These are phyloP conservation scores for Dreissena polymorpha DNA, from an alignment of 1,140 invertebrate genomes.

Conservation along the genomic window DNA sequence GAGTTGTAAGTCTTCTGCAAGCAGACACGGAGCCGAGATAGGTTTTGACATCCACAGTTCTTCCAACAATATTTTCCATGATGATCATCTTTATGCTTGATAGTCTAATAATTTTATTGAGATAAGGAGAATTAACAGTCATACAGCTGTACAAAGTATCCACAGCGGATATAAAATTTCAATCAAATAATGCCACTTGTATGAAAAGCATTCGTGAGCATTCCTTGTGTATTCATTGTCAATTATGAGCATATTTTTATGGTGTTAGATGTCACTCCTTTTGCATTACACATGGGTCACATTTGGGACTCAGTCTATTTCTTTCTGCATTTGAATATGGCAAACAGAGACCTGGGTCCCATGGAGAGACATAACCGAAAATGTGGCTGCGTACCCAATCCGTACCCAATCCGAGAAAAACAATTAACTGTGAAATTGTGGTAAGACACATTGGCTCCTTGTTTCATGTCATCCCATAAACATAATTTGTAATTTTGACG, in stretches of 20 bases:
- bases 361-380: conserved; percentile 40
- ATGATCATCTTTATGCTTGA: background rate
- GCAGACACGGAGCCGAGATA: conserved; percentile 43
- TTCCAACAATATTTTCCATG: background rate
- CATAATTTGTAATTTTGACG: conserved; percentile 57
- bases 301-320: conserved; percentile 39
- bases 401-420: conserved; percentile 56
- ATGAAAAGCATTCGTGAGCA: conserved; percentile 32
- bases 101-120: conserved; percentile 10
- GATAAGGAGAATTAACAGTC: background rate
- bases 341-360: conserved; percentile 22
- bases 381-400: conserved; percentile 41
- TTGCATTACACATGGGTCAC: conserved; percentile 44
- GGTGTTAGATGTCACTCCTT: conserved; percentile 43
- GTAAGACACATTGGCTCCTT: conserved; percentile 36
- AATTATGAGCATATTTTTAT: conserved; percentile 53
- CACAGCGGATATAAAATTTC: conserved; percentile 32
- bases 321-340: conserved; percentile 53
- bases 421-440: conserved; percentile 51
- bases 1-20: conserved; percentile 29
- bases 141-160: conserved; percentile 18
- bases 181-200: conserved; percentile 38
- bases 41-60: conserved; percentile 34
- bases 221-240: conserved; percentile 33
- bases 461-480: conserved; percentile 49